Evolutionary conservation across 2,113 vertebrate genomes (phyloP).

Genomic region (Gallinago jamesoni): DNA sequence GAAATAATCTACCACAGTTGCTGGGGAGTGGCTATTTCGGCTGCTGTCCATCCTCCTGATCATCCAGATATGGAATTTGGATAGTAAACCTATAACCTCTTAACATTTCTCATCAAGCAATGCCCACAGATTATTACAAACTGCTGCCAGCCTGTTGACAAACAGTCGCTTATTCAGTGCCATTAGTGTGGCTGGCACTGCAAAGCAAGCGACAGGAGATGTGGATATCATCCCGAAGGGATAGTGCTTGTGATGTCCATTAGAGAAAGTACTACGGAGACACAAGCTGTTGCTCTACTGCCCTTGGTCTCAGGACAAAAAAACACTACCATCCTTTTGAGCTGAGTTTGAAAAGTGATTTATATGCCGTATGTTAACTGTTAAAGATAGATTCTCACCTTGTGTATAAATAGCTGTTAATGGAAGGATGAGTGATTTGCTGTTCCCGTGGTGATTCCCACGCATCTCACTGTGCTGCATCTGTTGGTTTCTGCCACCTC

Average conservation of each 20-base stretch:
- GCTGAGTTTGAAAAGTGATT: not conserved
- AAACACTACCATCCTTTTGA: not conserved
- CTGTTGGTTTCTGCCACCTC: not conserved
- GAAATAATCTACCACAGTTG: not conserved
- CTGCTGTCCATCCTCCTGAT: not conserved
- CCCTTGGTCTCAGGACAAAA: not conserved
- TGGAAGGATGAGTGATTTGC: not conserved
- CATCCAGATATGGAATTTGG: not conserved
- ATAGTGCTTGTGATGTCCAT: not conserved
- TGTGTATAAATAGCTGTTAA: not conserved
- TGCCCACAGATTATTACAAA: not conserved
- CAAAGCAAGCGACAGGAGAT: not conserved
- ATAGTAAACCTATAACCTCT: not conserved
- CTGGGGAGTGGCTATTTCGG: not conserved
- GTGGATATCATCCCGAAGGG: not conserved
- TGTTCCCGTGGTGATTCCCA: not conserved
- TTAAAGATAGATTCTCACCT: not conserved
- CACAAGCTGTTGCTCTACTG: not conserved
- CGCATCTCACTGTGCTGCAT: not conserved
- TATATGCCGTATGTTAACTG: not conserved
- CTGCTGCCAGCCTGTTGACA: not conserved
- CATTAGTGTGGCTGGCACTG: not conserved
- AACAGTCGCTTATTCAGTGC: rapidly evolving
- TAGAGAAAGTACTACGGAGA: not conserved
- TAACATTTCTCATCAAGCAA: not conserved